These are phyloP conservation scores for Allygus modestus DNA, from an alignment of 2,888 invertebrate species.

Conservation along the genomic window DNA sequence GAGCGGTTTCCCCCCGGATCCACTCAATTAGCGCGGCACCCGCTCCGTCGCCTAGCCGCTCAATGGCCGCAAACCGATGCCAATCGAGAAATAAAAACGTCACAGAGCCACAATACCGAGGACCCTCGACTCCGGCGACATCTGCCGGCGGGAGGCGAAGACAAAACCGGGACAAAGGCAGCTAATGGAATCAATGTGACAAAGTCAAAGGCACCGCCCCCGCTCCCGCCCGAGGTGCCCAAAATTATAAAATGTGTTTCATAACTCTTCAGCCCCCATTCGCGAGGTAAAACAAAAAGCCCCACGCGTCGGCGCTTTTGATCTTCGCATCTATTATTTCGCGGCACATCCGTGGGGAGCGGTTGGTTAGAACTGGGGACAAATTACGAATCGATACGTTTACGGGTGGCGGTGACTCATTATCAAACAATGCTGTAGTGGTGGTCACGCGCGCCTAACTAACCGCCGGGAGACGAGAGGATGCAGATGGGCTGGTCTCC, in stretches of 20 bases:
- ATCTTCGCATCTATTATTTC: constrained; percentile 21
- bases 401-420: background rate
- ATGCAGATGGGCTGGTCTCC: too few relatives aligned
- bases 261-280: constrained; percentile 52
- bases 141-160: constrained; percentile 12
- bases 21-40: background rate
- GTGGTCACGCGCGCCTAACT: background rate
- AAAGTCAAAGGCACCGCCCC: constrained; percentile 36
- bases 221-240: constrained; percentile 34
- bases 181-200: constrained; percentile 32
- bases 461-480: too few relatives aligned
- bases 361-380: background rate
- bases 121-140: constrained; percentile 16
- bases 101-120: constrained; percentile 8
- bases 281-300: constrained; percentile 34
- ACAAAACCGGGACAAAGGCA: constrained; percentile 3
- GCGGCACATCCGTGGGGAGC: constrained; percentile 26
- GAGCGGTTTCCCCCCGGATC: background rate
- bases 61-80: constrained; percentile 10
- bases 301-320: background rate
- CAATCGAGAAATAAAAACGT: constrained; percentile 24
- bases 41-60: too few relatives aligned
- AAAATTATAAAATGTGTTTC: constrained; percentile 54
- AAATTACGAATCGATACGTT: constrained; percentile 6
- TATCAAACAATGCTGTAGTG: background rate